These are phyloP conservation scores for Diaphora mendica DNA, from an alignment of 2,888 invertebrate species.

Conservation along the genomic window DNA sequence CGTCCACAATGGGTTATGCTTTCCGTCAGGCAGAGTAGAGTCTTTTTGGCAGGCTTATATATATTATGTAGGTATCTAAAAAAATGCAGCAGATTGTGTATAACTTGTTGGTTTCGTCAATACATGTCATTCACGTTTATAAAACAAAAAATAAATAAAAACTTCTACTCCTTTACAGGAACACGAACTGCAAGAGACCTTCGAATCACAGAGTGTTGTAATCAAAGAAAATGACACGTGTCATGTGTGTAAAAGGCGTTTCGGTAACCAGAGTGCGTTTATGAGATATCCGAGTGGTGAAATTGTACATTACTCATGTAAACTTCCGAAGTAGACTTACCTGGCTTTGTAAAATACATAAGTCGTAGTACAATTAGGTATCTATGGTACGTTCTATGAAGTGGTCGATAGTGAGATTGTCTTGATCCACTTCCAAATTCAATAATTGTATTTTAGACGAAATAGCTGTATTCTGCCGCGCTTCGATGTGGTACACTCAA, in stretches of 20 bases:
- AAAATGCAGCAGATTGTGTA: too few species aligned
- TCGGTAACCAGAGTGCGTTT: slow-evolving; percentile 97
- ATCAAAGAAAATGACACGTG: slow-evolving; percentile 96
- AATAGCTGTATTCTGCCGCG: too few species aligned
- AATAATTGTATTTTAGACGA: too few species aligned
- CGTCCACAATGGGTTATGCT: neutral
- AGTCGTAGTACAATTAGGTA: neutral
- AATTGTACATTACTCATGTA: slow-evolving; percentile 96
- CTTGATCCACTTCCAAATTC: too few species aligned
- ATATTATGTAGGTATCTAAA: too few species aligned
- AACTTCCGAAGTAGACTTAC: slow-evolving; percentile 63
- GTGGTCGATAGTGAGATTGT: too few species aligned
- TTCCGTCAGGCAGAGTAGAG: too few species aligned
- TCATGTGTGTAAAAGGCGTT: slow-evolving; percentile 96
- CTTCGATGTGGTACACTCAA: too few species aligned
- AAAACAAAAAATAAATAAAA: neutral
- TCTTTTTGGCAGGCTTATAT: too few species aligned
- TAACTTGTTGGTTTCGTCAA: too few species aligned
- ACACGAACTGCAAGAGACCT: slow-evolving; percentile 92
- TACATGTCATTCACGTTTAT: too few species aligned
- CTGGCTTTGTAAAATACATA: too few species aligned
- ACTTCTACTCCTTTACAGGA: slow-evolving; percentile 77
- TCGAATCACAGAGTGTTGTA: slow-evolving; percentile 93
- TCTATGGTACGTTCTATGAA: neutral
- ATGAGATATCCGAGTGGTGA: slow-evolving; percentile 96